Conservation (phyloP, 2,113 vertebrate genomes). For the Pseudorhombus dupliciocellatus region DNA sequence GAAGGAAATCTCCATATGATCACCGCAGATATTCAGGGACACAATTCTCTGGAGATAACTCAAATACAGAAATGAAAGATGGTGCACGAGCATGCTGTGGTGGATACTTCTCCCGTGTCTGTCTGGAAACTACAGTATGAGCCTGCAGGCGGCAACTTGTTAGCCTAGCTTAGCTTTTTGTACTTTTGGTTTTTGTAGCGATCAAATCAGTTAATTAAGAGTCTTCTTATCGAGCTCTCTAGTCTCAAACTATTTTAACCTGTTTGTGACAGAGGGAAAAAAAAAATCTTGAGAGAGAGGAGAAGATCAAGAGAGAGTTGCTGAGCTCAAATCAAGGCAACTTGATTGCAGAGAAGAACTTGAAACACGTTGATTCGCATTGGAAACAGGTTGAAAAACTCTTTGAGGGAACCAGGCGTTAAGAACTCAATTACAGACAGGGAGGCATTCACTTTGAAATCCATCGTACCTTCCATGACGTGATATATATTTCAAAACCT, state of each 20-base stretch:
- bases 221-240: background rate
- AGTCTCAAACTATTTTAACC: background rate
- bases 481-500: conserved; percentile 12
- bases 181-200: no score
- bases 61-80: no score
- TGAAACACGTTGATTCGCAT: background rate
- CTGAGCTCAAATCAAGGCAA: background rate
- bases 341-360: background rate
- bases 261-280: background rate
- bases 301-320: background rate
- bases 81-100: no score
- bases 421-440: conserved; percentile 7
- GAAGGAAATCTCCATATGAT: conserved; percentile 8
- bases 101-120: no score
- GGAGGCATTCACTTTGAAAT: no score
- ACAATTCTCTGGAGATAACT: no score
- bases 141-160: background rate
- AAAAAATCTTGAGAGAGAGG: background rate
- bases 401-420: conserved; percentile 3
- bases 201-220: background rate
- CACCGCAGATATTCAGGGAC: background rate
- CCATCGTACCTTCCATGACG: background rate
- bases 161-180: background rate
- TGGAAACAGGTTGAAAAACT: conserved; percentile 20
- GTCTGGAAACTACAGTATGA: no score